Evolutionary conservation across 2,113 vertebrate genomes (phyloP), one percentile per base, ranked within the genome.

Genomic region (Leptocoma aspasia): DNA sequence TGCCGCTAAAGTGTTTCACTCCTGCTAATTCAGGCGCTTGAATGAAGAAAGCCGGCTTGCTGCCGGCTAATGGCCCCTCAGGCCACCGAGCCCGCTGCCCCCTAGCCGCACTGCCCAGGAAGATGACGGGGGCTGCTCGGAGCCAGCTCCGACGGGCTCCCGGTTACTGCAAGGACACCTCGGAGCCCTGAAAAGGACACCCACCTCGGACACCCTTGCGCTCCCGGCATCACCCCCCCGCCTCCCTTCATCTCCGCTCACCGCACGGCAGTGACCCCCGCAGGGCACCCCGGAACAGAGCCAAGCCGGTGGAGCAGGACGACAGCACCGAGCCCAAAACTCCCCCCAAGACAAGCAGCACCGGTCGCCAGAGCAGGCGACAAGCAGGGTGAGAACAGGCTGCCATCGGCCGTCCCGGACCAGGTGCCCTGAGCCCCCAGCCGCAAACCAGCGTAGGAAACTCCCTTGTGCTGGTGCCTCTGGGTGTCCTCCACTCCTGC

Each of bases 1-100:
- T 98, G 97, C 80, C 93, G 96, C 96, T 95, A 96, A 98, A 97
- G 81, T 88, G 89, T 98, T 97, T 91, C 96, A 80, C 93, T 86
- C 95, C 84, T 77, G 92, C 91, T 97, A 81, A 66, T 95, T 96
- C 94, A 92, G 92, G 84, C 89, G 21, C 33, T 52, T 50, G 73
- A 86, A 94, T 59, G 85, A 69, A 61, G 52, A 31, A 22, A 77
- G 44, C 23, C 64, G 4, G 33, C 10, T 35, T 50, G 90, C 78
- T 63, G 73, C 33, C 14, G 61, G 71, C 76, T 81, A 41, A 88
- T 56, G 60, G 83, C 66, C 61, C 71, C 37, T 39, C 73, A n/a
- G 57, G 57, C 75, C 75, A 59, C 64, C 4, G 41, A 86, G 41
- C n/a, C 59, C 56, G 6, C 68, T 27, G 61, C 44, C 73, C 65